phyloP scores from a whole-genome alignment of 2,797 vertebrate species.

The Brachyrhaphis roseni region DNA sequence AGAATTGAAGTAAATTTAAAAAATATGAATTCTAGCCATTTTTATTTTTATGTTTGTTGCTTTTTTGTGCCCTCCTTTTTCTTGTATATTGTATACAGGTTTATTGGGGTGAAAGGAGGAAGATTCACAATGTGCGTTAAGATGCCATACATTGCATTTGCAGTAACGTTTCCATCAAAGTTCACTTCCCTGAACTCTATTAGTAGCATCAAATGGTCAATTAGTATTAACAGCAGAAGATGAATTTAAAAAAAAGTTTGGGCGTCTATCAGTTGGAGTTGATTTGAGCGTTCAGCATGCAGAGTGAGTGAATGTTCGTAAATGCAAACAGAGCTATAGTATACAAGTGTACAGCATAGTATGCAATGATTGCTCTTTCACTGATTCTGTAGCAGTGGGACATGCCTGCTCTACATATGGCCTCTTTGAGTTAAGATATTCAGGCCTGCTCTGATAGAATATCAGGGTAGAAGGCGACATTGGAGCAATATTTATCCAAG shows the following conservation, averaged over 20 bases:
- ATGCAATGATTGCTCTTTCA: background rate
- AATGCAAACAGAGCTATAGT: background rate
- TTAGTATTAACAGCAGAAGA: background rate
- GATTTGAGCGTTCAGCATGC: background rate
- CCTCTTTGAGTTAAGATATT: background rate
- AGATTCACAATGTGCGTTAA: background rate
- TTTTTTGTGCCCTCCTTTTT: background rate
- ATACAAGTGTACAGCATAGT: background rate
- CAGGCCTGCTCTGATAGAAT: background rate
- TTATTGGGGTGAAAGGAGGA: background rate
- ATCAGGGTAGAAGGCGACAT: background rate
- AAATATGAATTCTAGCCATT: background rate
- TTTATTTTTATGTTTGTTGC: background rate
- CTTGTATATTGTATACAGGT: background rate
- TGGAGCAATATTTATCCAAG: background rate
- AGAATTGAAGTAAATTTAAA: background rate
- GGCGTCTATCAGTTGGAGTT: background rate
- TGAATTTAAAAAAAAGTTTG: background rate
- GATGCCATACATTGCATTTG: background rate
- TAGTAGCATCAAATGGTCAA: background rate
- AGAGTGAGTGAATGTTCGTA: background rate
- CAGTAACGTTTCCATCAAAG: background rate
- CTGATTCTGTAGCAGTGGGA: background rate
- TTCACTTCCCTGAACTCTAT: background rate
- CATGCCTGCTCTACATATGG: background rate